phyloP scores from a whole-genome alignment of 23 tunicate species.

The Phallusia fumigata region DNA sequence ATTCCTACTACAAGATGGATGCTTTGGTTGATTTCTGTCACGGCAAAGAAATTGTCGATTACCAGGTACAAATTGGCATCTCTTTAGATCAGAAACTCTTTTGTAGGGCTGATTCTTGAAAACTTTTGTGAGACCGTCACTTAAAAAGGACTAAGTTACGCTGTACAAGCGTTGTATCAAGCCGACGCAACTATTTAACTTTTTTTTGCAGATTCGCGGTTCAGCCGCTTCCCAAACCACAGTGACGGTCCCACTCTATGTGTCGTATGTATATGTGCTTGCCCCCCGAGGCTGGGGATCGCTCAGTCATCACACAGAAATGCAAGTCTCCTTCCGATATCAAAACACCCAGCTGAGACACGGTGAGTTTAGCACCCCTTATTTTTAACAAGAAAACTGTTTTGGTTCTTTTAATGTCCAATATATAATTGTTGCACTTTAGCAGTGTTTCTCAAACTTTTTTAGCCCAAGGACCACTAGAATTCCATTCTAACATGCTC shows the following conservation, averaged over 20 bases:
- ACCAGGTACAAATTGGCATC: slow-evolving; percentile 42
- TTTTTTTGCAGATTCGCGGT: slow-evolving; percentile 54
- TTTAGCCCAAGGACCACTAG: too few relatives aligned
- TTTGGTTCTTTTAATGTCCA: too few relatives aligned
- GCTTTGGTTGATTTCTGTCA: slow-evolving; percentile 87
- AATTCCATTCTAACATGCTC: too few relatives aligned
- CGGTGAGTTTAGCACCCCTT: slow-evolving; percentile 29
- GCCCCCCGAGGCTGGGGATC: slow-evolving; percentile 99
- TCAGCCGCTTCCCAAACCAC: slow-evolving; percentile 90
- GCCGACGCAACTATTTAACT: background rate
- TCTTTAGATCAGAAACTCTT: too few relatives aligned
- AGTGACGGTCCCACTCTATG: slow-evolving; percentile 94
- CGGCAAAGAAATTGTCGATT: slow-evolving; percentile 79
- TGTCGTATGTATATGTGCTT: slow-evolving; percentile 89
- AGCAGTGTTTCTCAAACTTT: too few relatives aligned
- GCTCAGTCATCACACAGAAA: slow-evolving; percentile 84
- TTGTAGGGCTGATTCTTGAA: too few relatives aligned
- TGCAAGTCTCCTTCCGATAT: slow-evolving; percentile 92
- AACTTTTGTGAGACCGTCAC: too few relatives aligned
- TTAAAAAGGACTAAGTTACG: too few relatives aligned
- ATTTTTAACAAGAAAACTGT: too few relatives aligned
- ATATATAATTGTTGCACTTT: too few relatives aligned
- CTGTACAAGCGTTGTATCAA: background rate
- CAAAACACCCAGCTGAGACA: slow-evolving; percentile 48
- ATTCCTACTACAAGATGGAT: slow-evolving; percentile 90